phyloP scores from a whole-genome alignment of 2,888 invertebrate species.

The Philereme vetulata region DNA sequence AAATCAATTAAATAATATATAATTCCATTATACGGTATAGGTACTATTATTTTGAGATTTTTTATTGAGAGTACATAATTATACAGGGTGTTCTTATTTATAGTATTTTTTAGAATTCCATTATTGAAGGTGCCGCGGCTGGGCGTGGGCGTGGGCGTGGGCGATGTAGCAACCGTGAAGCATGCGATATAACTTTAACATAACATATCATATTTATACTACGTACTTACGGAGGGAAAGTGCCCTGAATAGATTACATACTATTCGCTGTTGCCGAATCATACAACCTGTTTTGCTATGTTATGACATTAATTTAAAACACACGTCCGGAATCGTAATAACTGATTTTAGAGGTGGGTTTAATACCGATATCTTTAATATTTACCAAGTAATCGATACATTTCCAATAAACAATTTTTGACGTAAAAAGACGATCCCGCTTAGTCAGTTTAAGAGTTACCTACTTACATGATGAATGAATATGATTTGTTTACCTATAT shows the following conservation, averaged over 20 bases:
- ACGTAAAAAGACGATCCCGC: no score
- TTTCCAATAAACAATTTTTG: no score
- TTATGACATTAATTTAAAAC: no score
- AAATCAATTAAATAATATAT: conserved; percentile 35
- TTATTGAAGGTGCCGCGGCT: conserved; percentile 17
- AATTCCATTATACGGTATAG: conserved; percentile 29
- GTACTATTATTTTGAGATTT: conserved; percentile 32
- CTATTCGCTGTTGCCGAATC: conserved; percentile 16
- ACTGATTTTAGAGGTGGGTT: no score
- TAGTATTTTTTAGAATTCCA: conserved; percentile 27
- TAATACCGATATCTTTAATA: no score
- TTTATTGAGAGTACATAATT: conserved; percentile 28
- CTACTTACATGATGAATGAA: no score
- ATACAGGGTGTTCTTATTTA: conserved; percentile 29
- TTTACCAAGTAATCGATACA: no score
- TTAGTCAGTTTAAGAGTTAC: no score
- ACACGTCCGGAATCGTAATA: no score
- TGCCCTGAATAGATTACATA: conserved; percentile 13
- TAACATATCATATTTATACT: conserved; percentile 26
- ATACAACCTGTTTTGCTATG: no score
- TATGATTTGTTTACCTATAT: no score
- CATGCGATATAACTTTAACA: conserved; percentile 20
- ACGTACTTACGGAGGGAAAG: conserved; percentile 21
- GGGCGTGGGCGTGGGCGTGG: no score
- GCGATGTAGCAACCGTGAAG: conserved; percentile 12